phyloP scores from a whole-genome alignment of 1,140 invertebrate species.

The Hormaphis cornu region DNA sequence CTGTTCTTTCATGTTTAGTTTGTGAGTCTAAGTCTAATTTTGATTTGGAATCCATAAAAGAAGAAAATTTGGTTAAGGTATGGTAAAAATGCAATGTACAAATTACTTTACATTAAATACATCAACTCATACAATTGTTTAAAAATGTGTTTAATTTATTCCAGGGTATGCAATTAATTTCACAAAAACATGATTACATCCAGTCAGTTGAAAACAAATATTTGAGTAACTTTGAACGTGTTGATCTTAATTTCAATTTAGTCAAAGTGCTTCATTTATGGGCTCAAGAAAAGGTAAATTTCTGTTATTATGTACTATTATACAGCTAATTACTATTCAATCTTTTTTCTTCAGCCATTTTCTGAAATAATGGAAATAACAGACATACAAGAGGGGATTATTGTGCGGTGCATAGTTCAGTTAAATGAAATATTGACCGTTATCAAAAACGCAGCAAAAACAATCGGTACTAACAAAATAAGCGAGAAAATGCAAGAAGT shows the following conservation, averaged over 20 bases:
- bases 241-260: constrained; percentile 79
- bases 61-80: constrained; percentile 18
- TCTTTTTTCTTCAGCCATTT: constrained; percentile 63
- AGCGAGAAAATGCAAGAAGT: constrained; percentile 93
- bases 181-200: constrained; percentile 43
- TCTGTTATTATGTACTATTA: neutral
- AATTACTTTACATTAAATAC: neutral
- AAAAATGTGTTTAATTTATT: constrained; percentile 38
- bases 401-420: constrained; percentile 94
- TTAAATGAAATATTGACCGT: constrained; percentile 87
- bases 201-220: constrained; percentile 44
- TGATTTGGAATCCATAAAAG: constrained; percentile 36
- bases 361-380: constrained; percentile 85
- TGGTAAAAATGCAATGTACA: neutral
- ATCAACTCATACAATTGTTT: neutral
- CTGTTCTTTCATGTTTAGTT: constrained; percentile 80
- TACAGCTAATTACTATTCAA: too few species aligned
- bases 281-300: constrained; percentile 42
- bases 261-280: constrained; percentile 92
- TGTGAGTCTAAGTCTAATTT: constrained; percentile 68
- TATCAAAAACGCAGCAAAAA: constrained; percentile 82
- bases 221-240: constrained; percentile 45
- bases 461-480: constrained; percentile 85
- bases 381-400: constrained; percentile 94
- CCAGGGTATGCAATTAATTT: constrained; percentile 51